Percentiles rank a stretch among this genome's conserved stretches.
phyloP scores from a whole-genome alignment of 2,797 vertebrate genomes.

The Trichosurus vulpecula region DNA sequence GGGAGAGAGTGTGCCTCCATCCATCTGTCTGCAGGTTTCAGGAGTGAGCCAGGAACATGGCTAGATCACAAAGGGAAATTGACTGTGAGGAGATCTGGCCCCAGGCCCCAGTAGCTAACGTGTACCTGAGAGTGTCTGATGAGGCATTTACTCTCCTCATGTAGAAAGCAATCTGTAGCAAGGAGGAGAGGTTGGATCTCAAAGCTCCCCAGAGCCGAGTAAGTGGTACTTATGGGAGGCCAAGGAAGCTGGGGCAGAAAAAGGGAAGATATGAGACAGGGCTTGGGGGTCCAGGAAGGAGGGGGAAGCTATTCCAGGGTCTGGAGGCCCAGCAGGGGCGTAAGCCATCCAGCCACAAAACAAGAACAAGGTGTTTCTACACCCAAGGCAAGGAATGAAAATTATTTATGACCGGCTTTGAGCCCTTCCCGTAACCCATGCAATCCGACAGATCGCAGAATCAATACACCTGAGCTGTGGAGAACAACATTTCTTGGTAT shows the following conservation, averaged over 20 bases:
- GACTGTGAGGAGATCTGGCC: neutral
- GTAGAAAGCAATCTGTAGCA: neutral
- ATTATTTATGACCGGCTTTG: neutral
- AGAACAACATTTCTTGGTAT: neutral
- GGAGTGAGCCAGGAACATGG: neutral
- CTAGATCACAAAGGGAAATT: neutral
- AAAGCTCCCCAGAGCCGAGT: neutral
- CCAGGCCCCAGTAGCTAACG: neutral
- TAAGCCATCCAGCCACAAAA: neutral
- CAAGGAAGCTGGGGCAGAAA: neutral
- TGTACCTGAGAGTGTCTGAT: neutral
- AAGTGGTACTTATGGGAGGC: neutral
- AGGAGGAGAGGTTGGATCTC: neutral
- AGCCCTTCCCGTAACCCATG: neutral
- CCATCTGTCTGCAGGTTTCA: neutral
- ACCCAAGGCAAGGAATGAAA: neutral
- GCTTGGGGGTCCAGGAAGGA: neutral
- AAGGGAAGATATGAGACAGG: neutral
- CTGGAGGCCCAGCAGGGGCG: neutral
- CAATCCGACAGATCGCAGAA: neutral
- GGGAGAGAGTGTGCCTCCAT: neutral
- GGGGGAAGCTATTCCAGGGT: neutral
- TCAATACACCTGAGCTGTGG: neutral
- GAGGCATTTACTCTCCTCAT: neutral
- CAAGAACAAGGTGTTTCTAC: neutral